These are phyloP conservation scores for Drosophila repleta DNA, from an alignment of 1,140 invertebrate genomes.

Conservation along the genomic window DNA sequence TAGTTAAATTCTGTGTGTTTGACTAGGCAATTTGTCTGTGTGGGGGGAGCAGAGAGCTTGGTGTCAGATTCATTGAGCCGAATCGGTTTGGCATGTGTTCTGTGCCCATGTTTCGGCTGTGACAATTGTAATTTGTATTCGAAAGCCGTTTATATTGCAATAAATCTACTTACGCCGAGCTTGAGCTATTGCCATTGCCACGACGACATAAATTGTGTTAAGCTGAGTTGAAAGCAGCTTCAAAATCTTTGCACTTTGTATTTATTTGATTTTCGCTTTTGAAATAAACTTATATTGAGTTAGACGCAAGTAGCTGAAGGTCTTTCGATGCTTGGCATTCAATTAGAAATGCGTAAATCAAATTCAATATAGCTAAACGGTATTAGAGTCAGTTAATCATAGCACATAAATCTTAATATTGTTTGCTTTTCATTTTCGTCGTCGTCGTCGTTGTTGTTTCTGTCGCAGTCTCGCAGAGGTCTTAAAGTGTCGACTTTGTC, in stretches of 20 bases:
- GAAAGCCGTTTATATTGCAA: slow-evolving; percentile 40
- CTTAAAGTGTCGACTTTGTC: slow-evolving; percentile 50
- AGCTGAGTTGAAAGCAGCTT: neutral
- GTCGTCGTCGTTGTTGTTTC: neutral
- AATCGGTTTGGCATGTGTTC: slow-evolving; percentile 1
- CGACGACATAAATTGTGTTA: neutral
- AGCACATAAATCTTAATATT: slow-evolving; percentile 57
- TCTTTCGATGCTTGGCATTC: slow-evolving; percentile 14
- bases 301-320: neutral
- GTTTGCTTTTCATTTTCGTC: slow-evolving; percentile 22
- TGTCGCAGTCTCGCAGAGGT: slow-evolving; percentile 16
- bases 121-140: slow-evolving; percentile 52
- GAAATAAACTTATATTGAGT: slow-evolving; percentile 22
- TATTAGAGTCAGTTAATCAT: slow-evolving; percentile 44
- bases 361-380: slow-evolving; percentile 43
- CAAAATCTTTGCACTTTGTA: neutral
- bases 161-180: slow-evolving; percentile 34
- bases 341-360: slow-evolving; percentile 22
- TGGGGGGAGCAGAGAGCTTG: neutral
- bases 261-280: slow-evolving; percentile 34
- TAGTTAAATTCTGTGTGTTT: slow-evolving; percentile 12
- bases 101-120: neutral
- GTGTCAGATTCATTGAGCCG: slow-evolving; percentile 23
- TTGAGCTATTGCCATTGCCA: slow-evolving; percentile 42
- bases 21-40: slow-evolving; percentile 3